phyloP scores from a whole-genome alignment of 1,140 invertebrate species.

The Sycophaga agraensis region DNA sequence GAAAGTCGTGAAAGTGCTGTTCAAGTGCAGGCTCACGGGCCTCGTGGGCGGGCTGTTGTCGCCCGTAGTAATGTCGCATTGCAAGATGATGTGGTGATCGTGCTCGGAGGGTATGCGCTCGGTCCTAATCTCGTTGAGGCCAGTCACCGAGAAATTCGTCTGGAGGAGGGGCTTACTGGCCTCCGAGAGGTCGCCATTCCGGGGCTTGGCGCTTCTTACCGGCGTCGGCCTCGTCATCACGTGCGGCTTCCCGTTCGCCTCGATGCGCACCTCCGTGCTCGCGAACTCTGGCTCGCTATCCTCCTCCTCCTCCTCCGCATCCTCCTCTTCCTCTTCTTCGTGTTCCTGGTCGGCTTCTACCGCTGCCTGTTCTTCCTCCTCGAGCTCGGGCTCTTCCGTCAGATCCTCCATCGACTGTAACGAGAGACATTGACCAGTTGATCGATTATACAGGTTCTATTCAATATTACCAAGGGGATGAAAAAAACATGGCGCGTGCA shows the following conservation, averaged over 20 bases:
- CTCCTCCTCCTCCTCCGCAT: conserved; percentile 47
- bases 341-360: conserved; percentile 58
- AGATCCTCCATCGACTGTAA: conserved; percentile 56
- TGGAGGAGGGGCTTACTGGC: conserved; percentile 35
- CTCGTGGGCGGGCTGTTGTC: conserved; percentile 37
- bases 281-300: conserved; percentile 43
- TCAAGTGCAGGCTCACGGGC: conserved; percentile 46
- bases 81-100: neutral
- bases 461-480: too few relatives aligned
- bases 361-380: conserved; percentile 42
- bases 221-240: conserved; percentile 44
- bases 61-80: neutral
- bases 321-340: conserved; percentile 39
- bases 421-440: too few relatives aligned
- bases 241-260: conserved; percentile 35
- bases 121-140: conserved; percentile 49
- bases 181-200: neutral
- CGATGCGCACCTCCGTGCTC: conserved; percentile 23
- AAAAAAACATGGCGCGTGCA: too few relatives aligned
- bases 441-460: too few relatives aligned
- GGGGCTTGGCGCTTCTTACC: conserved; percentile 43
- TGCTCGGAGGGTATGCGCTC: conserved; percentile 33
- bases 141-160: conserved; percentile 50
- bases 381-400: conserved; percentile 57
- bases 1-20: conserved; percentile 34